Percentiles rank a stretch among this genome's conserved stretches.
Evolutionary conservation across 2,888 invertebrate species (phyloP).

Genomic region (Sminthurides aquaticus): DNA sequence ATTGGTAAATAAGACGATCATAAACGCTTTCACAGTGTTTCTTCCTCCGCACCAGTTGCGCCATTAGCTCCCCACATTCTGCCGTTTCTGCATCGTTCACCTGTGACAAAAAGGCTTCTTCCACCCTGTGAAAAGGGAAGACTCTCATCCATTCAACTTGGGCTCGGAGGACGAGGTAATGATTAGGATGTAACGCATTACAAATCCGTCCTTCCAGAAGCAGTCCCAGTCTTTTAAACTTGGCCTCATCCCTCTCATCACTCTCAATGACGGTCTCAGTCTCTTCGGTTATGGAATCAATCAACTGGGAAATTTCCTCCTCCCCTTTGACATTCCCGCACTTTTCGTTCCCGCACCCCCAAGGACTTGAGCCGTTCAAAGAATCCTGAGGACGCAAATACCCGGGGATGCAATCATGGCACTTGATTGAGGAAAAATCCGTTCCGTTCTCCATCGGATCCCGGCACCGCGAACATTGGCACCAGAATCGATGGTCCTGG

Average conservation of each 20-base stretch:
- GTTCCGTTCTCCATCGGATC: conserved; percentile 4
- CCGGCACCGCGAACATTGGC: conserved; percentile 8
- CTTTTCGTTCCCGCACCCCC: conserved; percentile 1
- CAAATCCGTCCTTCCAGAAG: background rate
- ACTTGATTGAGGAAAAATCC: conserved; percentile 4
- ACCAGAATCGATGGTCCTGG: conserved; percentile 11
- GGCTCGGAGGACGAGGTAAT: background rate
- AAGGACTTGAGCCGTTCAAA: background rate
- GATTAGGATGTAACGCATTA: background rate
- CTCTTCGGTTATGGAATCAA: background rate
- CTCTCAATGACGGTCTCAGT: background rate
- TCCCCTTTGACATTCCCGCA: background rate
- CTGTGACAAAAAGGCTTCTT: background rate
- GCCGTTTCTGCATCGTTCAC: background rate
- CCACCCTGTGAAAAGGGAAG: background rate
- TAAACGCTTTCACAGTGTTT: background rate
- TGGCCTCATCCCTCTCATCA: background rate
- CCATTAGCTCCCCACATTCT: background rate
- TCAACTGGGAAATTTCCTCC: background rate
- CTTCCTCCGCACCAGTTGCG: background rate
- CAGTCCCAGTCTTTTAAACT: background rate
- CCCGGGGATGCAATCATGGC: background rate
- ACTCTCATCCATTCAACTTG: background rate
- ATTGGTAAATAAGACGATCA: background rate
- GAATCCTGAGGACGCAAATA: conserved; percentile 6